Conservation (phyloP, 2,113 vertebrate genomes). For the Thymallus thymallus region DNA sequence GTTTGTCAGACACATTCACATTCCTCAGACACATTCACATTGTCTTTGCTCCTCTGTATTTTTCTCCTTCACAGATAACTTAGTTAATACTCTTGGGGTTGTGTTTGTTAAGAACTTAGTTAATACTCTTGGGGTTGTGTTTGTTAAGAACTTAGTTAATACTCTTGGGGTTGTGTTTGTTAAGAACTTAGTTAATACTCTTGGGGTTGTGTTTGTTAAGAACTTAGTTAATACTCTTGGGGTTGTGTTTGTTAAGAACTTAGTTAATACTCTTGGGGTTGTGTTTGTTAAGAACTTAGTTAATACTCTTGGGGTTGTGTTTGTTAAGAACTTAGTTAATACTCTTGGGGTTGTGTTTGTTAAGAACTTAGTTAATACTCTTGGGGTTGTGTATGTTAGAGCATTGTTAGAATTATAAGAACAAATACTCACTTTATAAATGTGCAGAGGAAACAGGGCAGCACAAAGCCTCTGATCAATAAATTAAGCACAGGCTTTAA, state of each 20-base stretch:
- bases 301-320: constrained; percentile 54
- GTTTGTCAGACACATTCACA: too few relatives aligned
- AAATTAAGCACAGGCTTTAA: constrained; percentile 63
- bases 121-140: constrained; percentile 54
- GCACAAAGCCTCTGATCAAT: constrained; percentile 73
- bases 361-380: constrained; percentile 50
- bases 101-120: constrained; percentile 43
- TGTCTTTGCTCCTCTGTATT: constrained; percentile 58
- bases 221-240: constrained; percentile 51
- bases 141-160: constrained; percentile 46
- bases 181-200: constrained; percentile 50
- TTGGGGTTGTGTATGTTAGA: constrained; percentile 51
- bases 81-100: constrained; percentile 57
- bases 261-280: constrained; percentile 57
- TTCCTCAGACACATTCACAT: too few relatives aligned
- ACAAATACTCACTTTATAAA: constrained; percentile 74
- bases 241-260: constrained; percentile 46
- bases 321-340: constrained; percentile 46
- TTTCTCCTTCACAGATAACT: constrained; percentile 54
- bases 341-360: constrained; percentile 56
- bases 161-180: constrained; percentile 56
- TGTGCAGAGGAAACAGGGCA: constrained; percentile 72
- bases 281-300: constrained; percentile 43
- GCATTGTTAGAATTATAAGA: constrained; percentile 65
- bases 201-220: constrained; percentile 49